Conservation (phyloP, 1,140 invertebrate genomes). For the Calephelis virginiensis region DNA sequence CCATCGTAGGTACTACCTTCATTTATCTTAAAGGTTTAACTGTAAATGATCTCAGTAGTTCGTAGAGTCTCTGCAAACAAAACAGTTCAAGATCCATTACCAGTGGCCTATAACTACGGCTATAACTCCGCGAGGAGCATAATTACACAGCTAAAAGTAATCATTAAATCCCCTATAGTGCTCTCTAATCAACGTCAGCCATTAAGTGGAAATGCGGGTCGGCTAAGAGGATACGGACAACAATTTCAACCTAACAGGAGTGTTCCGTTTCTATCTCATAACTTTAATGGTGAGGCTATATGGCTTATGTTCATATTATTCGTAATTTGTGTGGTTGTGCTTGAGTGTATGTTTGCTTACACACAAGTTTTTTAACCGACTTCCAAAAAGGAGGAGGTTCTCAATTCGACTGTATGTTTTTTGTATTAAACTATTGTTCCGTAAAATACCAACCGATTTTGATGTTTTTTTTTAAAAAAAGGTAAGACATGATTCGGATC, state of each 20-base stretch:
- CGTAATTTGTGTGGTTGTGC: too few species aligned
- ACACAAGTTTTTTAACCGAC: too few species aligned
- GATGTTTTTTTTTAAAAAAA: too few species aligned
- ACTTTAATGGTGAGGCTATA: background rate
- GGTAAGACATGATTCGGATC: too few species aligned
- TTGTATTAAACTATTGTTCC: too few species aligned
- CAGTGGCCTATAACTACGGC: slow-evolving; percentile 34
- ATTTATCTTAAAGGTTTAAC: slow-evolving; percentile 1
- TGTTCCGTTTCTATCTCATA: background rate
- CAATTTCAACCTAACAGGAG: background rate
- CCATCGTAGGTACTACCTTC: background rate
- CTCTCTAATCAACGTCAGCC: slow-evolving; percentile 47
- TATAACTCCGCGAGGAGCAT: slow-evolving; percentile 39
- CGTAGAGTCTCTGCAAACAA: background rate
- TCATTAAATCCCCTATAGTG: slow-evolving; percentile 52
- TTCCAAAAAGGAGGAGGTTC: too few species aligned
- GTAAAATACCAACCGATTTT: too few species aligned
- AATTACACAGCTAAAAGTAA: slow-evolving; percentile 53
- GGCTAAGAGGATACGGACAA: slow-evolving; percentile 5
- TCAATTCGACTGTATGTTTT: too few species aligned
- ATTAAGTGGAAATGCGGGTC: slow-evolving; percentile 43
- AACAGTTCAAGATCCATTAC: slow-evolving; percentile 44
- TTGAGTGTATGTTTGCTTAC: too few species aligned
- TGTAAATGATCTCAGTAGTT: background rate
- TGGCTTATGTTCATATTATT: too few species aligned